Base-by-base conservation (phyloP, 2,888 invertebrate genomes). In the Trachelus iudaicus region DNA sequence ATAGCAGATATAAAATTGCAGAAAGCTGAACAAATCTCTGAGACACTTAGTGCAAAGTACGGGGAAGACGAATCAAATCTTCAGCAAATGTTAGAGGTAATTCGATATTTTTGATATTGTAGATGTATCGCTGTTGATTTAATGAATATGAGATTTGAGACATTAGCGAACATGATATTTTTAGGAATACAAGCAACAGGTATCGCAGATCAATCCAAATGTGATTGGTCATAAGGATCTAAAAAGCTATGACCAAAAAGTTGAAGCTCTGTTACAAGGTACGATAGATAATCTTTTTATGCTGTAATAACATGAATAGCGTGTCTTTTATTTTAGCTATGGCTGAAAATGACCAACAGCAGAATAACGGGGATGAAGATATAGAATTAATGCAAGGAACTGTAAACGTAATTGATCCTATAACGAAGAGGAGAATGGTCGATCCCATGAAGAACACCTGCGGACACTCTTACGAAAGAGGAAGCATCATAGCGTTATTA, bases 381-480 rank as follows among this genome's bases (percentile, higher is more conserved):
- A 69, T 91, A 34, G 83, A 83, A 76, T 73, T 90, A 40, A 85
- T 85, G 9, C 78, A 85, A 15, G 83, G 79, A 3, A 79, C 83
- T 1, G 75, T 90, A 30, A 91, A 87, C 78, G 79, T 88, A 6
- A 89, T 91, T 23, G 91, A 91, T 84, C 91, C 91, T 37, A 89
- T 91, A 73, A 86, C 89, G 3, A 91, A 91, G 71, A 86, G 79
- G 31, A 82, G 88, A 78, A 91, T 91, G 85, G 83, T 81, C 3
- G 83, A 91, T 78, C 91, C 91, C 33, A 86, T 91, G 33, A 89
- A 83, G 81, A 91, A 91, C 80, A 82, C 73, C 30, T 91, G 91
- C 77, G 89, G 89, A 31, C 91, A 91, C 56, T 83, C 89, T 12
- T 91, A 91, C 77, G 91, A 91, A 76, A 83, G 82, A 40, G 83